phyloP scores from a whole-genome alignment of 2,113 vertebrate genomes.

The Oophaga pumilio region DNA sequence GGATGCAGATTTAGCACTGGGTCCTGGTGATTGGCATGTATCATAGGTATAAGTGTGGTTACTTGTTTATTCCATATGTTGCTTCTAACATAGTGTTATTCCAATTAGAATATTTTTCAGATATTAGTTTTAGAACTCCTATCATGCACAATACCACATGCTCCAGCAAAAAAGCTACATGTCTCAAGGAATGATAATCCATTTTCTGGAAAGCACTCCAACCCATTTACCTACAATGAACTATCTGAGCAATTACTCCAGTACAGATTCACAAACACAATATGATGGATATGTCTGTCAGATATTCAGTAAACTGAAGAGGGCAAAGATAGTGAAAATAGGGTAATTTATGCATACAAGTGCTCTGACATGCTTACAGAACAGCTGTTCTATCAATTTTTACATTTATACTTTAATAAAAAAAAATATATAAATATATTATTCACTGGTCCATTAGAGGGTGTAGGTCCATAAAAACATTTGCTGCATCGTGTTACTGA shows the following conservation, averaged over 20 bases:
- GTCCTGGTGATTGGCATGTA: background rate
- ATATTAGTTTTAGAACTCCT: background rate
- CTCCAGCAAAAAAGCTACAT: background rate
- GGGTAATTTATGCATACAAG: conserved; percentile 13
- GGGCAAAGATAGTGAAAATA: background rate
- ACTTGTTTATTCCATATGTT: too few relatives aligned
- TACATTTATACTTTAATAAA: background rate
- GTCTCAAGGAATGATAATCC: background rate
- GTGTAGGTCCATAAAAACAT: background rate
- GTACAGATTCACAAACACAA: background rate
- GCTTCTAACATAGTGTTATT: background rate
- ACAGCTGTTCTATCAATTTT: background rate
- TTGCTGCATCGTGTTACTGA: background rate
- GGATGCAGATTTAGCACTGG: too few relatives aligned
- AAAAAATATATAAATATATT: background rate
- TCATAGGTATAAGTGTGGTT: background rate
- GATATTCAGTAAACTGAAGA: background rate
- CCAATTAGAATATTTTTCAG: background rate
- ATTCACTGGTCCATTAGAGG: background rate
- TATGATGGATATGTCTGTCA: conserved; percentile 17
- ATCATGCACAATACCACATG: background rate
- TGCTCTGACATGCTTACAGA: background rate
- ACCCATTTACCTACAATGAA: conserved; percentile 2
- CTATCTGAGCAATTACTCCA: background rate
- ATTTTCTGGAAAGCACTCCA: background rate